These are phyloP conservation scores for Zapornia atra DNA, from an alignment of 2,113 vertebrate species.

Conservation along the genomic window DNA sequence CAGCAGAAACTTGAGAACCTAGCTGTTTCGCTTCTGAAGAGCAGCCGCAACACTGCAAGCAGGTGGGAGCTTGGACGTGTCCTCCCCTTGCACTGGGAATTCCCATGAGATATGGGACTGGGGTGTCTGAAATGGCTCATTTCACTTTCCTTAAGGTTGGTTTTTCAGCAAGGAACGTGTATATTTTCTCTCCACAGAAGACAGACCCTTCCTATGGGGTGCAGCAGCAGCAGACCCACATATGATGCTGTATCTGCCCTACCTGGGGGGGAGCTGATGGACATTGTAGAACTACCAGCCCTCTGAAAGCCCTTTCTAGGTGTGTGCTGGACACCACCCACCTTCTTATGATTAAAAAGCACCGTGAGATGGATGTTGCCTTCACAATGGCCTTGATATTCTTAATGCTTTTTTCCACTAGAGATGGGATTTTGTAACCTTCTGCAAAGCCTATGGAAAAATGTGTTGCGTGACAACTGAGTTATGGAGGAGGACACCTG, in stretches of 20 bases:
- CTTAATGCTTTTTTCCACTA: background rate
- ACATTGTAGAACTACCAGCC: fast-evolving
- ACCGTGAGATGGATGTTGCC: fast-evolving
- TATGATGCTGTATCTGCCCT: fast-evolving
- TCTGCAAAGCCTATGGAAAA: background rate
- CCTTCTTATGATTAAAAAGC: background rate
- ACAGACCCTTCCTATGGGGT: background rate
- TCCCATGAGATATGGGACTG: fast-evolving
- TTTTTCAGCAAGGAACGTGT: background rate
- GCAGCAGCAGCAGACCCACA: background rate
- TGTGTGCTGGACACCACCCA: background rate
- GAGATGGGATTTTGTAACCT: background rate
- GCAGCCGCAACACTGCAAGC: background rate
- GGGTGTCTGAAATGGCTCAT: fast-evolving
- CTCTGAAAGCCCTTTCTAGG: background rate
- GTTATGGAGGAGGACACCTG: background rate
- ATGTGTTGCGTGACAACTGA: background rate
- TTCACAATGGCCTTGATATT: background rate
- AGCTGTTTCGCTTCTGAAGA: background rate
- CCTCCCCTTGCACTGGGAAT: fast-evolving
- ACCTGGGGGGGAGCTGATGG: background rate
- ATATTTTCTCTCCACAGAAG: background rate
- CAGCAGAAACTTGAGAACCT: background rate
- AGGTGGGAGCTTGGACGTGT: fast-evolving
- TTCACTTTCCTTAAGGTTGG: fast-evolving